phyloP scores from a whole-genome alignment of 2,888 invertebrate species.

The Megalurothrips usitatus region DNA sequence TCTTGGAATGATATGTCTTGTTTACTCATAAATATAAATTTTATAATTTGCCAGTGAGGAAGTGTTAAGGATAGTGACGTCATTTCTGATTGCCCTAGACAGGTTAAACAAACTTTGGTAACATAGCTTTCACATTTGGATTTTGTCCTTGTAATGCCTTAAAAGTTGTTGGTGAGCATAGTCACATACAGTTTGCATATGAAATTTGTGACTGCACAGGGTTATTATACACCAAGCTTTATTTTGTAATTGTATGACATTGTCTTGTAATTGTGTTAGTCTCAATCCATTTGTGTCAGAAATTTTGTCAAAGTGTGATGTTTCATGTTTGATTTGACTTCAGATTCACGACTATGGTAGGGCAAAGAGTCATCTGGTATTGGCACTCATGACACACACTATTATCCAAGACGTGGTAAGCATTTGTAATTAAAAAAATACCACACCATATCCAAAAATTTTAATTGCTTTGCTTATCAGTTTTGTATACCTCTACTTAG shows the following conservation, averaged over 20 bases:
- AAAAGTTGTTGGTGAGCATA: background rate
- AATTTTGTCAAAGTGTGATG: background rate
- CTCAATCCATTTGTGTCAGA: background rate
- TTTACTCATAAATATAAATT: background rate
- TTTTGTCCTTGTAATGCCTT: background rate
- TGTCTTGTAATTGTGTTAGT: background rate
- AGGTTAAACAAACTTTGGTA: background rate
- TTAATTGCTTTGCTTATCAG: background rate
- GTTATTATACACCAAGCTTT: background rate
- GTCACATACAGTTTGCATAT: background rate
- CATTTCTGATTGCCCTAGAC: background rate
- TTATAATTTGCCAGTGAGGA: background rate
- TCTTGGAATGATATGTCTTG: background rate
- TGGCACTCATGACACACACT: background rate
- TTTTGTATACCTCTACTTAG: background rate
- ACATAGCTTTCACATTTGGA: background rate
- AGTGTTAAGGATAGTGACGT: background rate
- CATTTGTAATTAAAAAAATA: background rate
- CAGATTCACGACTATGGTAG: background rate
- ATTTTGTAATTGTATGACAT: background rate
- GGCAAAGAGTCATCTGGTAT: background rate
- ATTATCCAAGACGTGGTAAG: background rate
- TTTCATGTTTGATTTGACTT: background rate
- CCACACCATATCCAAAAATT: background rate
- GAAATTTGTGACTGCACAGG: background rate